These are phyloP conservation scores for Drosophila vallismaia DNA, from an alignment of 2,888 invertebrate genomes.

Conservation along the genomic window DNA sequence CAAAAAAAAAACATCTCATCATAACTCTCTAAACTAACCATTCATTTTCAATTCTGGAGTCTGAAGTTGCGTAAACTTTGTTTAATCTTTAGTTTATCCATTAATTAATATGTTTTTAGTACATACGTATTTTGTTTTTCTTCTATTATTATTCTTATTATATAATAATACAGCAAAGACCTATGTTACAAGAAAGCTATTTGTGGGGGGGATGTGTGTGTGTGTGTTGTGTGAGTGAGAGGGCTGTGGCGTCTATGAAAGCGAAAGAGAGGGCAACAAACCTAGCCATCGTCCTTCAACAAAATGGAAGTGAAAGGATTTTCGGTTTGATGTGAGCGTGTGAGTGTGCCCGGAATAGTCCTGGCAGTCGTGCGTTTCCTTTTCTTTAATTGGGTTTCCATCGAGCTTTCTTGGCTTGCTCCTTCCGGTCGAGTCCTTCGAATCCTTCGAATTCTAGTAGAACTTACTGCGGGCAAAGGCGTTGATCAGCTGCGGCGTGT, in stretches of 20 bases:
- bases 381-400: conserved; percentile 3
- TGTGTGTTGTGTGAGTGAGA: neutral
- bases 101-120: neutral
- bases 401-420: too few relatives aligned
- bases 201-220: neutral
- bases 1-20: conserved; percentile 16
- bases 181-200: conserved; percentile 35
- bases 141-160: neutral
- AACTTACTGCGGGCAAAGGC: conserved; percentile 83
- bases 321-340: neutral
- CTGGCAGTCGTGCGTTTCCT: conserved; percentile 12
- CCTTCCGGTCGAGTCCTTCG: neutral
- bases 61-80: too few relatives aligned
- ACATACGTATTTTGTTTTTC: neutral
- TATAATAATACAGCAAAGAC: conserved; percentile 10
- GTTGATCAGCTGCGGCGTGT: conserved; percentile 84
- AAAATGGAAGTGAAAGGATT: conserved; percentile 8
- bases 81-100: conserved; percentile 16
- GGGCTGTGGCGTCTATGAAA: conserved; percentile 28
- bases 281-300: conserved; percentile 35
- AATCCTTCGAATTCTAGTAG: conserved; percentile 23
- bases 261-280: conserved; percentile 40
- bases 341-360: neutral
- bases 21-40: conserved; percentile 5
- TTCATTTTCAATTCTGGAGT: neutral